A percentile compares a stretch with the other conserved stretches of the same genome.
Conservation (phyloP, 1,140 invertebrate genomes). For the Drosophila parabipectinata region DNA sequence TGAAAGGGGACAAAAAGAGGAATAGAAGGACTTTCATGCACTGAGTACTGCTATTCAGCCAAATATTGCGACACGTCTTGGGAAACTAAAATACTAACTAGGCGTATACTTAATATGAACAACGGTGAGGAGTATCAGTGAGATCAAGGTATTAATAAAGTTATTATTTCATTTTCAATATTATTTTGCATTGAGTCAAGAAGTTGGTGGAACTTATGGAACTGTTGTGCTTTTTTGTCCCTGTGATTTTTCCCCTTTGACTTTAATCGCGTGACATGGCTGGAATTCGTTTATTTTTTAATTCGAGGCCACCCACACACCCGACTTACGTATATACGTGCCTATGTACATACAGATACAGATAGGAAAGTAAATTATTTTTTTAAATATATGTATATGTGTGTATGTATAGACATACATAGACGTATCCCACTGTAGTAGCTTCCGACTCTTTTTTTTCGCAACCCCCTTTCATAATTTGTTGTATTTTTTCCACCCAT, state of each 20-base stretch:
- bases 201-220: no score
- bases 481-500: neutral
- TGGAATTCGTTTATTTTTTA: constrained; percentile 51
- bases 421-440: neutral
- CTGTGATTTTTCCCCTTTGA: constrained; percentile 9
- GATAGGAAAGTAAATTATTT: neutral
- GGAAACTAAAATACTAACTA: no score
- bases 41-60: no score
- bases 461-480: constrained; percentile 2
- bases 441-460: neutral
- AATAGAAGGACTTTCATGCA: no score
- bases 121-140: no score
- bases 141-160: no score
- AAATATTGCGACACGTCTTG: no score
- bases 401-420: neutral
- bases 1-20: no score
- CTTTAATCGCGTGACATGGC: constrained; percentile 66
- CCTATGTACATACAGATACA: constrained; percentile 26
- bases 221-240: neutral
- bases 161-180: no score
- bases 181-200: no score
- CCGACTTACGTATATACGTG: neutral
- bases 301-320: constrained; percentile 51
- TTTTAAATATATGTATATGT: neutral
- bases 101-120: no score